Base-by-base conservation (phyloP, 2,797 vertebrate species). In the Neosalanx taihuensis region DNA sequence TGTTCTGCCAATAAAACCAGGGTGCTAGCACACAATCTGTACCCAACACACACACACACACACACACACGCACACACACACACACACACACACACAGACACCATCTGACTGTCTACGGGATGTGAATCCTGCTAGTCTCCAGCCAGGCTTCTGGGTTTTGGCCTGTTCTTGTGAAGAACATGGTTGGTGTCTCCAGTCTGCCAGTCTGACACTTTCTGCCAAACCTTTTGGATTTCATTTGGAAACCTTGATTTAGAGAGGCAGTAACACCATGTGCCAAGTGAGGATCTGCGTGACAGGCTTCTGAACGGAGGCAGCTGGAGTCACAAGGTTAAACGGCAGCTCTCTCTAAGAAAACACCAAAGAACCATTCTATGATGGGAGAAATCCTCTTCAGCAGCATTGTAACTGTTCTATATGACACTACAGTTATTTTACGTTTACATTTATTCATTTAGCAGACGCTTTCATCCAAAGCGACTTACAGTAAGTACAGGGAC, bases 1-100 rank as follows among this genome's bases (percentile, higher is more conserved):
- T 84, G 80, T 84, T 79, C 84, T 85, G 83, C 87, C 87, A 88
- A 79, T 35, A 3, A 49, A 33, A 56, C 20, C 68, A 71, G 56
- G 64, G 29, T 10, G 49, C 35, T 51, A 74, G 64, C 18, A 46
- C 68, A 74, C 57, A 62, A 51, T 53, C 46, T 15, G 58, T 57
- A 76, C 63, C 67, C 41, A 62, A 66, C 68, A 64, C 68, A 66
- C 73, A 56, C 66, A 72, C 71, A 70, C 30, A 61, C 68, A 35
- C 64, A 67, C 31, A 70, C 72, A 60, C 62, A 66, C 68, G 59
- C 63, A 66, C 73, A 37, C 66, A 72, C 30, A 61, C 68, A 35
- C 64, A 67, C 31, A 70, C 72, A 60, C 62, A 66, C 68, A 65
- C 63, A 66, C 73, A 37, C 66, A 72, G 68, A 70, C 30, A 61